phyloP scores from a whole-genome alignment of 2,113 vertebrate genomes.

The Xiphorhynchus elegans region DNA sequence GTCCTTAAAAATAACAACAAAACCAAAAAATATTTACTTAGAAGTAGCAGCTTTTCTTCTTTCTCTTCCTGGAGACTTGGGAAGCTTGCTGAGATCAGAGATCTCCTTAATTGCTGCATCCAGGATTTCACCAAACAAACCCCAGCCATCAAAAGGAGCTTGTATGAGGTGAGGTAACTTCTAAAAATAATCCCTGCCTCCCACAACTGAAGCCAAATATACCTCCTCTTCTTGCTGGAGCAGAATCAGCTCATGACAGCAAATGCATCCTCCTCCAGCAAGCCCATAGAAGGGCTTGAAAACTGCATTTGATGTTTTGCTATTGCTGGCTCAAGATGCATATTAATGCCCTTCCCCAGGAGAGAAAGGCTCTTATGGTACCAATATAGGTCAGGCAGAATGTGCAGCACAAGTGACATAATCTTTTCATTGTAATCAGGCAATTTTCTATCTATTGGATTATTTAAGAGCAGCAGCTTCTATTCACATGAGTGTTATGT shows the following conservation, averaged over 20 bases:
- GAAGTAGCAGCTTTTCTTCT: slow-evolving; percentile 17
- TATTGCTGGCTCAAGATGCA: slow-evolving; percentile 1
- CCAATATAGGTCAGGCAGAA: slow-evolving; percentile 8
- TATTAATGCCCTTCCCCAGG: background rate
- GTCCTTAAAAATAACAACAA: background rate
- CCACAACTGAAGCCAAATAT: slow-evolving; percentile 56
- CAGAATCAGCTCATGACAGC: slow-evolving; percentile 30
- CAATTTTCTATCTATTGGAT: background rate
- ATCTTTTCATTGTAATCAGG: background rate
- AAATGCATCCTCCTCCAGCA: slow-evolving; percentile 34
- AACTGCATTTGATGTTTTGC: slow-evolving; percentile 7
- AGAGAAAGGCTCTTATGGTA: background rate
- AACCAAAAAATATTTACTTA: background rate
- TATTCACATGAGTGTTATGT: background rate
- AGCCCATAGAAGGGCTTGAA: background rate
- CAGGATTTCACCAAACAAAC: slow-evolving; percentile 29
- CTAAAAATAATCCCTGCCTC: slow-evolving; percentile 59
- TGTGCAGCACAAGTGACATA: background rate
- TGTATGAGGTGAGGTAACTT: slow-evolving; percentile 41
- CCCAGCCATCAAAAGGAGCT: slow-evolving; percentile 50
- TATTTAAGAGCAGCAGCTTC: slow-evolving; percentile 6
- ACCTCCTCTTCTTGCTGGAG: slow-evolving; percentile 3
- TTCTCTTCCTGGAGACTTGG: background rate
- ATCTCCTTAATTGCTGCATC: slow-evolving; percentile 44
- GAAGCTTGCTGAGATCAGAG: slow-evolving; percentile 50